A percentile compares a stretch with the other conserved stretches of the same genome.
Evolutionary conservation across 2,888 invertebrate genomes (phyloP).

Genomic region (Cephus spinipes): DNA sequence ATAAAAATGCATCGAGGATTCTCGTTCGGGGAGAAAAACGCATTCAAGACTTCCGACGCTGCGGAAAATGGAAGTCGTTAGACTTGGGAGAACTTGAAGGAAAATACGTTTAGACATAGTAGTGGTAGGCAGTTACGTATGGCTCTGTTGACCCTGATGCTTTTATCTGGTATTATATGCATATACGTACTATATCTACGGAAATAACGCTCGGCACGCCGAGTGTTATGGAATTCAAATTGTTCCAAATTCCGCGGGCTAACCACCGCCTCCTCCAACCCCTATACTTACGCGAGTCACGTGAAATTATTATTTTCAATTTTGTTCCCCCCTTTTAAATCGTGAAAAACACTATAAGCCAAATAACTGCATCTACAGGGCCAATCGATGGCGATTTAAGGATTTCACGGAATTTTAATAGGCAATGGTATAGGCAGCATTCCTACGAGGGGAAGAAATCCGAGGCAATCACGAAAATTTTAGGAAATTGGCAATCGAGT

Average conservation of each 20-base stretch:
- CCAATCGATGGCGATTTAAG: no score
- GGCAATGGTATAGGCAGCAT: no score
- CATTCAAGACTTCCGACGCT: background rate
- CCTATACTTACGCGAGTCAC: background rate
- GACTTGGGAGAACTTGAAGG: conserved; percentile 14
- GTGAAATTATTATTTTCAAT: background rate
- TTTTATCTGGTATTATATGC: background rate
- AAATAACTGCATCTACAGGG: no score
- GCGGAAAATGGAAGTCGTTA: conserved; percentile 37
- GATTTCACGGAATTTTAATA: no score
- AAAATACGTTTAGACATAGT: background rate
- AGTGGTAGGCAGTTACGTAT: background rate
- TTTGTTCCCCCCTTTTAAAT: no score
- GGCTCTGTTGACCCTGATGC: background rate
- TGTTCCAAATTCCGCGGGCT: conserved; percentile 10
- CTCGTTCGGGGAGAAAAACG: conserved; percentile 15
- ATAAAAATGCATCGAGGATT: conserved; percentile 35
- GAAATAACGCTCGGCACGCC: conserved; percentile 27
- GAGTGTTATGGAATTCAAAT: conserved; percentile 19
- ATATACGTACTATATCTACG: background rate
- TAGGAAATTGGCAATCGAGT: no score
- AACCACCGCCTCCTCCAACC: conserved; percentile 1
- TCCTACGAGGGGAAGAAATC: no score
- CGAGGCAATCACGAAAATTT: no score
- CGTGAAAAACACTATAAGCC: no score